phyloP scores from a whole-genome alignment of 2,113 vertebrate genomes.

The Psammodynastes pulverulentus region DNA sequence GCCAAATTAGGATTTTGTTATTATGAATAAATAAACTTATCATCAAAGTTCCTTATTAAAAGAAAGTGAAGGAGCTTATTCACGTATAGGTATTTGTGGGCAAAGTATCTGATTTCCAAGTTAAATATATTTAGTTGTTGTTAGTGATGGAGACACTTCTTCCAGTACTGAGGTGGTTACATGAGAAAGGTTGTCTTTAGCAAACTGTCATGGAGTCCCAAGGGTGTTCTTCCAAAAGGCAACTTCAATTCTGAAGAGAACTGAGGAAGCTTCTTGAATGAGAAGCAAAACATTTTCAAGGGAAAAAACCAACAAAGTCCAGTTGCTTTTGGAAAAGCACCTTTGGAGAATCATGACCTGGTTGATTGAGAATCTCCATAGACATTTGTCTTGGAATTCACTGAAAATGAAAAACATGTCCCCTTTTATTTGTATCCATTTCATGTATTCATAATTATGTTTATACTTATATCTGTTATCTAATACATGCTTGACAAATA shows the following conservation, averaged over 20 bases:
- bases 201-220: constrained; percentile 13
- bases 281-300: background rate
- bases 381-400: constrained; percentile 22
- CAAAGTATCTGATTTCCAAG: constrained; percentile 33
- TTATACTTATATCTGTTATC: too few species aligned
- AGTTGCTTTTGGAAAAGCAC: background rate
- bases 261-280: background rate
- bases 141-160: constrained; percentile 51
- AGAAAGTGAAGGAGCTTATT: constrained; percentile 29
- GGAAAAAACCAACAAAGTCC: background rate
- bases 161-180: constrained; percentile 28
- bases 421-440: too few species aligned
- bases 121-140: constrained; percentile 48
- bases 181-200: constrained; percentile 39
- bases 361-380: background rate
- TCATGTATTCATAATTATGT: too few species aligned
- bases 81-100: constrained; percentile 32
- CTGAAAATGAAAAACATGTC: constrained; percentile 53
- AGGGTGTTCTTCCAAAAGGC: background rate
- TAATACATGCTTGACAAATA: too few species aligned
- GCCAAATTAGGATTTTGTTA: constrained; percentile 34
- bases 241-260: background rate
- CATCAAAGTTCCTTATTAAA: constrained; percentile 24
- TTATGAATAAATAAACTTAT: constrained; percentile 49
- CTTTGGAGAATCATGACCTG: background rate